Evolutionary conservation across 2,113 vertebrate genomes (phyloP).

Genomic region (Trichechus manatus): DNA sequence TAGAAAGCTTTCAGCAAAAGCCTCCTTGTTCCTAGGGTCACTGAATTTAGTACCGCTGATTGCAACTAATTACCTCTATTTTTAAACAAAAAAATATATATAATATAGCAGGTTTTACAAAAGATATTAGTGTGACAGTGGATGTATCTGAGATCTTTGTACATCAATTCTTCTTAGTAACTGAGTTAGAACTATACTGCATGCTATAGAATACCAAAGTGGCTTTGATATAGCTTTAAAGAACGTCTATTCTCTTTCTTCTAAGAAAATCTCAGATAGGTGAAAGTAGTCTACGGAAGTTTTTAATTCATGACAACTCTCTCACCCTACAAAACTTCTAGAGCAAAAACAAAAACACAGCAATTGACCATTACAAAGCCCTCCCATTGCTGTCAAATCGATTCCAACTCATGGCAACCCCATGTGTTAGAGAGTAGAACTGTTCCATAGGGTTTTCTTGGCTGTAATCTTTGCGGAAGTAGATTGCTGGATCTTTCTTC

Average conservation of each 20-base stretch:
- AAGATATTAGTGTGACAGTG: neutral
- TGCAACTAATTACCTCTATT: conserved; percentile 61
- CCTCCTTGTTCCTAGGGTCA: conserved; percentile 40
- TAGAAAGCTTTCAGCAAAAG: conserved; percentile 58
- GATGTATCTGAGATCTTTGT: neutral
- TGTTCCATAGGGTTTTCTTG: neutral
- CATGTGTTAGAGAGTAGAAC: neutral
- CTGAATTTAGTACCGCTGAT: conserved; percentile 57
- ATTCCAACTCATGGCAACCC: neutral
- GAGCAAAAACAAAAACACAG: conserved; percentile 23
- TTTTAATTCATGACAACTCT: conserved; percentile 65
- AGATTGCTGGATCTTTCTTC: neutral
- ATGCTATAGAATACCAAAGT: conserved; percentile 23
- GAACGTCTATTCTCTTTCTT: neutral
- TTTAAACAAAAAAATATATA: conserved; percentile 34
- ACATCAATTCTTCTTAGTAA: conserved; percentile 30
- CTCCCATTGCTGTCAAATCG: neutral
- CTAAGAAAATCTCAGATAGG: conserved; percentile 51
- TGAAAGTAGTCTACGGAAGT: neutral
- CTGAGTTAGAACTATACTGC: conserved; percentile 6
- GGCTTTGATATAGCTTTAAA: conserved; percentile 54
- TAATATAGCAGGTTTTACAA: neutral
- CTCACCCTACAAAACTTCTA: conserved; percentile 9
- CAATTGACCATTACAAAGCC: neutral
- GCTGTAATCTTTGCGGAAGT: neutral